phyloP scores from a whole-genome alignment of 2,113 vertebrate species.

The Glaucidium brasilianum region DNA sequence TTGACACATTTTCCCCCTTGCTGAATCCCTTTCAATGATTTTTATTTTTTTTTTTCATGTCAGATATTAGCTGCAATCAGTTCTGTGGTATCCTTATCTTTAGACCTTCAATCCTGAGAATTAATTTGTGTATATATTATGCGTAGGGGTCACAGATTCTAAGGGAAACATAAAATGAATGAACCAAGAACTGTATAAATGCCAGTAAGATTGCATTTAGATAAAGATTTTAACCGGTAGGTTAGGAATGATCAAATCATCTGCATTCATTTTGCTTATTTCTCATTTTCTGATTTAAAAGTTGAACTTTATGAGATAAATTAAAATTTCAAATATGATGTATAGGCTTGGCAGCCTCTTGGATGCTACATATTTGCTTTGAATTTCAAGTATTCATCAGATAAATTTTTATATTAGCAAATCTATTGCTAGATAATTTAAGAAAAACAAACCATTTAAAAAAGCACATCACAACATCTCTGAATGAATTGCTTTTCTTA shows the following conservation, averaged over 20 bases:
- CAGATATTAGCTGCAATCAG: background rate
- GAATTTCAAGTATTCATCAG: constrained; percentile 17
- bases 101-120: background rate
- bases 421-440: background rate
- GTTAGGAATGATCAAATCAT: background rate
- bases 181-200: background rate
- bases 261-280: background rate
- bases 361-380: background rate
- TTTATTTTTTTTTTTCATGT: background rate
- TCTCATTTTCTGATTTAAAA: constrained; percentile 14
- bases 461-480: background rate
- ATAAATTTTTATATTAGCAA: background rate
- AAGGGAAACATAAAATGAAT: background rate
- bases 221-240: background rate
- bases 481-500: background rate
- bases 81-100: background rate
- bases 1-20: constrained; percentile 14
- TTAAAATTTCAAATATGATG: background rate
- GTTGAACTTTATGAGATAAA: background rate
- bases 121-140: background rate
- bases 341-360: background rate
- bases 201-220: background rate
- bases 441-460: constrained; percentile 2
- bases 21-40: background rate
- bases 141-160: background rate